Evolutionary conservation across 2,888 invertebrate species (phyloP), one percentile per base, ranked within the genome.

Genomic region (Neuroscelio doddi): DNA sequence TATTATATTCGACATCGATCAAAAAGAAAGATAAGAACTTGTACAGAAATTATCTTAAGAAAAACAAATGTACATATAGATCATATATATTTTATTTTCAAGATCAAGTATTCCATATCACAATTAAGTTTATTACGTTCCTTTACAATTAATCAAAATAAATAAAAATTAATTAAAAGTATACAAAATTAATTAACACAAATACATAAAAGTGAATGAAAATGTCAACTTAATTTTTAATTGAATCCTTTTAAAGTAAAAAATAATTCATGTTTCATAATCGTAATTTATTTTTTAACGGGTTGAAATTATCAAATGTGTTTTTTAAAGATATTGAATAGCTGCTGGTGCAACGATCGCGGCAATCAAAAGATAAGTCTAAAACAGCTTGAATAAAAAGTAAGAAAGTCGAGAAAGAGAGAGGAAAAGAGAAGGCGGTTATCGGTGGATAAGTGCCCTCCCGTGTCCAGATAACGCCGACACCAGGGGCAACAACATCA

Each of bases 401-500:
- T 51, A 59, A 47, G 42, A 30, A 36, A 17, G 46, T 12, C 17
- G 32, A 51, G 49, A 50, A 45, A 21, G 67, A 68, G 30, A 39
- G 62, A 49, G 52, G 46, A 29, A 45, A 55, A 61, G 52, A 42
- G 46, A 68, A 65, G 53, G 70, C 72, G 72, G 76, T 82, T 82
- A 82, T 82, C 82, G 76, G 74, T 51, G 73, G 80, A 80, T 82
- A 81, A 82, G 82, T 82, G 82, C 82, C 82, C 82, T 82, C 78
- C 73, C 77, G 77, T 82, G 82, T 81, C 76, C 77, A 81, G 82
- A 82, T 82, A 82, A 81, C 73, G 75, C 76, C 79, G 80, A 82
- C 82, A 81, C 80, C 81, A 79, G 74, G 75, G 80, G 77, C 79
- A 80, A 82, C 82, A 82, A 80, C 82, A 82, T 82, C 81, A 82